Conservation (phyloP, 2,113 vertebrate genomes). For the Stegostoma tigrinum region DNA sequence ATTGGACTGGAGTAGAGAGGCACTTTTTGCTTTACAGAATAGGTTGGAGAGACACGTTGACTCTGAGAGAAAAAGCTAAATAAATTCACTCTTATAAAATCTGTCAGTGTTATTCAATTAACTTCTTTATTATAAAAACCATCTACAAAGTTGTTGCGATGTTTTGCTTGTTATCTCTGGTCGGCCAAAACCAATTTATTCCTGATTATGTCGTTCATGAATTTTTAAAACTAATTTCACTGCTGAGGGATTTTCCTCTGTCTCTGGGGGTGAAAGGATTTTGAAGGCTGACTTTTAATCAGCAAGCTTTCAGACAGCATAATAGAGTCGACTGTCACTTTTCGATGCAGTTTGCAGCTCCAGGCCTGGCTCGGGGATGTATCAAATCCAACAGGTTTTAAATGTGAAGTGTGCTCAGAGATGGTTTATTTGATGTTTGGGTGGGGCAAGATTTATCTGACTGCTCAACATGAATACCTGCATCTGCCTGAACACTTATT, state of each 20-base stretch:
- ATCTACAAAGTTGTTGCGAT: not conserved
- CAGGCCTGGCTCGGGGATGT: not conserved
- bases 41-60: not conserved
- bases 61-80: not conserved
- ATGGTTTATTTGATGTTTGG: not conserved
- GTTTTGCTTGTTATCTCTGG: not conserved
- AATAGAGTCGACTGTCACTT: not conserved
- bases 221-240: not conserved
- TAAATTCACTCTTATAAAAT: not conserved
- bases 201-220: not conserved
- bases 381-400: not conserved
- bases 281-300: not conserved
- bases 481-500: slow-evolving; percentile 2
- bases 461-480: not conserved
- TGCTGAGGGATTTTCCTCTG: not conserved
- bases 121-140: not conserved
- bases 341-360: not conserved
- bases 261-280: not conserved
- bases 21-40: no score
- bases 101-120: not conserved
- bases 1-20: not conserved
- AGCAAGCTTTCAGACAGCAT: not conserved
- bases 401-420: not conserved
- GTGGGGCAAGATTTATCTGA: not conserved
- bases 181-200: not conserved